Evolutionary conservation across 1,140 invertebrate genomes (phyloP).

Genomic region (Drosophila ananassae): DNA sequence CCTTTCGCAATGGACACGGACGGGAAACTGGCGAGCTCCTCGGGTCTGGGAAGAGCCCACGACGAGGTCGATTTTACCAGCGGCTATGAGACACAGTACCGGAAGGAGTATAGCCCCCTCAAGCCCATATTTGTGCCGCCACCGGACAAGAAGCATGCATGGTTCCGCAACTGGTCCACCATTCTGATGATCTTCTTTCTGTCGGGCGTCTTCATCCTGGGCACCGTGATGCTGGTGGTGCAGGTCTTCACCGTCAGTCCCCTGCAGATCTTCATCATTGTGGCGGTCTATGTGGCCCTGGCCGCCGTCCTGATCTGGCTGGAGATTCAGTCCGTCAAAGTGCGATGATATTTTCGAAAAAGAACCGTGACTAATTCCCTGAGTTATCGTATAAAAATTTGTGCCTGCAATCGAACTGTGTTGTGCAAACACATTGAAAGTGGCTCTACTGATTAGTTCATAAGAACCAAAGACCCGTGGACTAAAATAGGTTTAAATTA

Average conservation of each 20-base stretch:
- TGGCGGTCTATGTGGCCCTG: constrained; percentile 56
- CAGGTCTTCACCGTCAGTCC: constrained; percentile 63
- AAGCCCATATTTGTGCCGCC: constrained; percentile 56
- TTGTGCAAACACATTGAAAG: constrained; percentile 58
- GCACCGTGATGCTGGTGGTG: constrained; percentile 57
- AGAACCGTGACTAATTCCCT: constrained; percentile 37
- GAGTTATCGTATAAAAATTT: constrained; percentile 19
- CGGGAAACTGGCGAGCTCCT: constrained; percentile 35
- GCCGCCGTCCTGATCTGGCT: constrained; percentile 64
- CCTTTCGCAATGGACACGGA: constrained; percentile 70
- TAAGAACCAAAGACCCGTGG: constrained; percentile 36
- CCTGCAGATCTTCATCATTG: constrained; percentile 56
- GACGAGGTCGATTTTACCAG: constrained; percentile 79
- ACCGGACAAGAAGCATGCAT: constrained; percentile 61
- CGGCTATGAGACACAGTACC: constrained; percentile 76
- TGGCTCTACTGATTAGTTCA: constrained; percentile 33
- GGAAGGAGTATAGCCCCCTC: constrained; percentile 70
- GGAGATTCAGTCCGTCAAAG: constrained; percentile 69
- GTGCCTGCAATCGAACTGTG: constrained; percentile 31
- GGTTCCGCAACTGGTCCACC: constrained; percentile 65
- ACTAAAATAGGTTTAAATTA: constrained; percentile 33
- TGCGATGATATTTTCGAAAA: constrained; percentile 49
- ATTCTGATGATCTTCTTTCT: constrained; percentile 64
- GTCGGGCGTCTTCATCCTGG: constrained; percentile 52
- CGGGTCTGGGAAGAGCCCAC: constrained; percentile 24